Evolutionary conservation across 2,113 vertebrate genomes (phyloP).

Genomic region (Seriola quinqueradiata): DNA sequence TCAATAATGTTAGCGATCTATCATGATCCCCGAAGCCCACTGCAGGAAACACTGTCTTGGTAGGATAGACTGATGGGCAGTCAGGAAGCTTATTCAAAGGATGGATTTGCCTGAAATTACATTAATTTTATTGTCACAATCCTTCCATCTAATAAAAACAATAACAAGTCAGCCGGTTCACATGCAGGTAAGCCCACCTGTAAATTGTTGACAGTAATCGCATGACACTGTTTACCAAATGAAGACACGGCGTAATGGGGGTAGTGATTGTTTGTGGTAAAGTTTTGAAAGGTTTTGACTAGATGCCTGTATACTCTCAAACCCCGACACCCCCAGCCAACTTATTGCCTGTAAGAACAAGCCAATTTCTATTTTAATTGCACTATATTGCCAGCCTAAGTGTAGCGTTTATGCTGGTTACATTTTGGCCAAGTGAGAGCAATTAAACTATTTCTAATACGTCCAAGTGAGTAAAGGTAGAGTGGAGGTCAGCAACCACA

Average conservation of each 20-base stretch:
- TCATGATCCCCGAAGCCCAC: too few relatives aligned
- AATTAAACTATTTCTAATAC: conserved; percentile 62
- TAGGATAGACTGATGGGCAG: too few relatives aligned
- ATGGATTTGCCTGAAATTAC: neutral
- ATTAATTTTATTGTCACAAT: neutral
- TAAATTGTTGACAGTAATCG: neutral
- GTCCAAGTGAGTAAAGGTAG: conserved; percentile 41
- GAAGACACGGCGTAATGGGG: neutral
- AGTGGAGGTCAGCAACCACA: conserved; percentile 49
- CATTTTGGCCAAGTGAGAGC: conserved; percentile 39
- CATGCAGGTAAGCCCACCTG: neutral
- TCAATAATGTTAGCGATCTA: too few relatives aligned
- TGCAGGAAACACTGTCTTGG: too few relatives aligned
- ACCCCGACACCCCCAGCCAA: neutral
- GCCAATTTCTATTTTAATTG: conserved; percentile 2
- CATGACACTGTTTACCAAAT: neutral
- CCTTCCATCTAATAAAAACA: neutral
- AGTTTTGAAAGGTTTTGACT: conserved; percentile 2
- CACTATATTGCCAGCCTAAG: neutral
- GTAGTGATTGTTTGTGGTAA: neutral
- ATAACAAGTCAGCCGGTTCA: neutral
- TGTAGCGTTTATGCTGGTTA: conserved; percentile 23
- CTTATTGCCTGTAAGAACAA: conserved; percentile 13
- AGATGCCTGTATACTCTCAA: conserved; percentile 5
- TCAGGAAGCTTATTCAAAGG: neutral